Conservation (phyloP, 2,888 invertebrate species). For the Nomada fucata region DNA sequence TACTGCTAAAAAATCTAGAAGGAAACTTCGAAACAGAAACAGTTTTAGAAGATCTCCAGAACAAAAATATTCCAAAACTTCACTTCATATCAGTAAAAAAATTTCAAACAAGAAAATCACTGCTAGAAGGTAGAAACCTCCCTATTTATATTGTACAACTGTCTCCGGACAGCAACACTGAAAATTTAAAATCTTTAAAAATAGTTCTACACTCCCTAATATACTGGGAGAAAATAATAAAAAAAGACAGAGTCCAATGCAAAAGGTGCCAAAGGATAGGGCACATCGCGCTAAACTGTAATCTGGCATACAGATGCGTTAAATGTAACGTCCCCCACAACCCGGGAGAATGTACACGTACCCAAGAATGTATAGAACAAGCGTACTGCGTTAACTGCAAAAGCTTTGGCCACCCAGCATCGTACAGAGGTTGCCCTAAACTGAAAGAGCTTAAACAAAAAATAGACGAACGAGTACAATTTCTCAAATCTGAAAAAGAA, state of each 20-base stretch:
- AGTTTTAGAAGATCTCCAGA: too few species aligned
- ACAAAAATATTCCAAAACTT: too few species aligned
- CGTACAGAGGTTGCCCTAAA: not conserved
- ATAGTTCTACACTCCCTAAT: not conserved
- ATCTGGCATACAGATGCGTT: not conserved
- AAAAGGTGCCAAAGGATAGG: slow-evolving; percentile 1
- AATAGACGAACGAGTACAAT: not conserved
- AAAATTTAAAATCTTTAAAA: too few species aligned
- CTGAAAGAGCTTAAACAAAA: not conserved
- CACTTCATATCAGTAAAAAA: too few species aligned
- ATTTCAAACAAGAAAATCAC: too few species aligned
- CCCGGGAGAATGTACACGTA: too few species aligned
- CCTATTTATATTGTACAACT: not conserved
- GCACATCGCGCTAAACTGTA: not conserved
- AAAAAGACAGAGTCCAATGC: not conserved
- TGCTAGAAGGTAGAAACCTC: too few species aligned
- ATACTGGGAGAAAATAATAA: not conserved
- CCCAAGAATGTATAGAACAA: too few species aligned
- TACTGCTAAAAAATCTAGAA: too few species aligned
- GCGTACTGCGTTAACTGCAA: not conserved
- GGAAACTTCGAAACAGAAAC: too few species aligned
- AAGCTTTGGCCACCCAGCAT: not conserved
- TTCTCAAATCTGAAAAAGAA: not conserved
- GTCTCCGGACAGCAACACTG: too few species aligned
- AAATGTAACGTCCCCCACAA: too few species aligned